Base-by-base conservation (phyloP, 1,140 invertebrate species). In the Zaprionus capensis region DNA sequence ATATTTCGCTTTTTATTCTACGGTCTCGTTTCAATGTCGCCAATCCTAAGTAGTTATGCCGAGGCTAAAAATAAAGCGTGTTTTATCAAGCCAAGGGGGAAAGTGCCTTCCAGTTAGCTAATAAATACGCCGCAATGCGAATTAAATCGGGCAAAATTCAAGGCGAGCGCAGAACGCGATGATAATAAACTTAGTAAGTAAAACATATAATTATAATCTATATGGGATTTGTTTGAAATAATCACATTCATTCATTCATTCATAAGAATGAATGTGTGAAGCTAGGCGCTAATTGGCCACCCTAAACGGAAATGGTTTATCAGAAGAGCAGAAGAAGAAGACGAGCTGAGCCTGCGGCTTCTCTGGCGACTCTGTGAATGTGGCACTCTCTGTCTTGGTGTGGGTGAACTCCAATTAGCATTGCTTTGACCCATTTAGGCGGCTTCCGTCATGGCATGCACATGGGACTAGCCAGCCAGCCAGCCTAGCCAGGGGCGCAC, bases 371-470 rank as follows among this genome's bases (percentile, higher is more conserved):
- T 49, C 26, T 66, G 38, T 26, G 31, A 56, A 15, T 38, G 36
- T 56, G 34, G 12, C 24, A 12, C 62, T 53, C 34, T 53, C 34
- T 72, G 81, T 24, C 67, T 63, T 82, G 72, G 77, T 83, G 74
- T 80, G 82, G 81, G 81, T 84, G 80, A 88, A 83, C 75, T 80
- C 84, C 84, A 87, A 84, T 87, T 87, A 87, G 85, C 85, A 88
- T 84, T 73, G 84, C 85, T 80, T 80, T 87, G 84, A 87, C 84
- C 84, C 85, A 87, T 87, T 87, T 79, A 75, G 70, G 61, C 81
- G 78, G 84, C 75, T 84, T 87, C 84, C 84, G 84, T 87, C 83
- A 82, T 67, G 67, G 65, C 44, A 61, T 71, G 67, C 58, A 65
- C 63, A 70, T 71, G 69, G 66, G 65, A 59, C 41, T 9, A 3